Evolutionary conservation across 2,797 vertebrate genomes (phyloP), one percentile per base, ranked within the genome.

Genomic region (Molossus molossus): DNA sequence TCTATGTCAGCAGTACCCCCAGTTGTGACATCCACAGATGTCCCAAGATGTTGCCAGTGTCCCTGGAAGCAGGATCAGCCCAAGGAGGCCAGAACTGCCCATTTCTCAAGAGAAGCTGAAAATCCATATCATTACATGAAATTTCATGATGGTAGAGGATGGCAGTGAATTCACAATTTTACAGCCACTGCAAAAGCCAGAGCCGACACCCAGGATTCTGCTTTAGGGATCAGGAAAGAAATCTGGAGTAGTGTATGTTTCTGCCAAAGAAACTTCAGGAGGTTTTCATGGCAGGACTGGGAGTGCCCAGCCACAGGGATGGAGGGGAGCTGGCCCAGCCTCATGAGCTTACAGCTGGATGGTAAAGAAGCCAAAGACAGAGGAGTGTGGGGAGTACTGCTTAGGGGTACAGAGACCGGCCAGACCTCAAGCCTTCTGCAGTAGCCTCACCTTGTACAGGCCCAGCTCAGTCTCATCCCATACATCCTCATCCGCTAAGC

Each of bases 391-490:
- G 20, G 23, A 60, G 50, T 13, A 17, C 9, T n/a, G 9, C 75
- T 9, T 0, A 7, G 33, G 55, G 33, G 27, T 27, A 5, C 21
- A 48, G 55, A 40, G n/a, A 12, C 13, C 3, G 1, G 64, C 73
- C n/a, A 14, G 10, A 3, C 5, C 40, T 21, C 10, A 40, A 13
- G 13, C 45, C 27, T 14, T 4, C 58, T 1, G 2, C 5, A 0
- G 1, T 18, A 37, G 21, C 50, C 98, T 97, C 88, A 99, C 99
- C 99, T 99, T 99, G 94, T 99, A 99, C 90, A 98, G 98, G 11
- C 99, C 99, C 45, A 99, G 99, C 0, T 98, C 99, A 0, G 99
- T 99, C 91, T 99, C 98, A 0, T 98, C n/a, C 77, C 99, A 98
- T 70, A 98, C 96, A 0, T 96, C 57, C 37, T 98, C 92, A 0